A percentile compares a stretch with the other conserved stretches of the same genome.
phyloP scores from a whole-genome alignment of 2,888 invertebrate species.

The Epiblema foenella region DNA sequence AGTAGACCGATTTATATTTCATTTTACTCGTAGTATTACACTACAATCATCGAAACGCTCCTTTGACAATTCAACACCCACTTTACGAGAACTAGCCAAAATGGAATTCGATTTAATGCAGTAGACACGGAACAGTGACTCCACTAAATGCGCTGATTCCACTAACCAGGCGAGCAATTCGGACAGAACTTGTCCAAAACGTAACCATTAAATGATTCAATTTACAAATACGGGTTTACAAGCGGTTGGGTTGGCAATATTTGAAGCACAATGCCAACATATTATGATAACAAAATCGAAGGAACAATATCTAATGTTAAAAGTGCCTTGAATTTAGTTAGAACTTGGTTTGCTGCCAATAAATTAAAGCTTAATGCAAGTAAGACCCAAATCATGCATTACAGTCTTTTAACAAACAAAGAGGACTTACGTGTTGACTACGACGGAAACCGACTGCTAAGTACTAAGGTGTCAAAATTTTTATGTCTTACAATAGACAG shows the following conservation, averaged over 20 bases:
- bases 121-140: conserved; percentile 37
- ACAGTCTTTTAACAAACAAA: too few relatives aligned
- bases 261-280: conserved; percentile 2
- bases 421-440: too few relatives aligned
- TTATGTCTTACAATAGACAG: too few relatives aligned
- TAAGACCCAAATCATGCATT: too few relatives aligned
- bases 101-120: conserved; percentile 38
- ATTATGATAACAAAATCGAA: too few relatives aligned
- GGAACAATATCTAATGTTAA: too few relatives aligned
- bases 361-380: too few relatives aligned
- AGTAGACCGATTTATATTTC: background rate
- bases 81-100: conserved; percentile 25
- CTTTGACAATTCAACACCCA: conserved; percentile 8
- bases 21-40: conserved; percentile 7
- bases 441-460: too few relatives aligned
- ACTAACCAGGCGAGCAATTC: conserved; percentile 32
- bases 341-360: too few relatives aligned
- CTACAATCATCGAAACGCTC: background rate
- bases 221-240: background rate
- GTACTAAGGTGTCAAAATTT: too few relatives aligned
- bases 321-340: too few relatives aligned
- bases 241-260: conserved; percentile 1
- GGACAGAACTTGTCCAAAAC: conserved; percentile 26
- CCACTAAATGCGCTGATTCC: conserved; percentile 31
- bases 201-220: background rate